phyloP scores from a whole-genome alignment of 2,113 vertebrate genomes.

The Cyanoramphus novaezelandiae region DNA sequence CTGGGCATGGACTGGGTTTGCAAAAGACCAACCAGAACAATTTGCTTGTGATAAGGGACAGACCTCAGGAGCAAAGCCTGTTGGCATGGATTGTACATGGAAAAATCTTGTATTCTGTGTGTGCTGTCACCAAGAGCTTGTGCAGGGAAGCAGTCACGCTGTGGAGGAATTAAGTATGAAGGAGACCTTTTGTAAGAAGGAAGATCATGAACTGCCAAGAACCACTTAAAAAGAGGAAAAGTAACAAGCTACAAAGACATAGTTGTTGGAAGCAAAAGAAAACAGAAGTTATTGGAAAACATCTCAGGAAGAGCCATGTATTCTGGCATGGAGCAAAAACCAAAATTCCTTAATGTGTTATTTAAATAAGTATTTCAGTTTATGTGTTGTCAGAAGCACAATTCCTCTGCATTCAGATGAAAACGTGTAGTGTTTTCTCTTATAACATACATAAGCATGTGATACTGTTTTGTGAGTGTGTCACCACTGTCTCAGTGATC shows the following conservation, averaged over 20 bases:
- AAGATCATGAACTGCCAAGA: background rate
- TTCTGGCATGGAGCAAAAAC: background rate
- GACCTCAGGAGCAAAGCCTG: background rate
- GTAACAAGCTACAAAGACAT: background rate
- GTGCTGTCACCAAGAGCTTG: background rate
- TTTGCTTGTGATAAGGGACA: background rate
- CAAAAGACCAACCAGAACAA: background rate
- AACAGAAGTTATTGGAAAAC: background rate
- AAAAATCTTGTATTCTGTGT: background rate
- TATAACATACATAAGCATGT: background rate
- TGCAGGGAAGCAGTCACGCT: background rate
- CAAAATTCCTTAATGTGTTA: background rate
- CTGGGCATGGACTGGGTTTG: background rate
- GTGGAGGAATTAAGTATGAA: background rate
- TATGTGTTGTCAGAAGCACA: background rate
- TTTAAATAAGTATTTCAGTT: background rate
- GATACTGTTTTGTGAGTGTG: background rate
- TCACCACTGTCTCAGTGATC: slow-evolving; percentile 5
- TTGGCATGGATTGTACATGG: background rate
- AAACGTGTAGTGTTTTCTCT: background rate
- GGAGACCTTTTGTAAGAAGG: background rate
- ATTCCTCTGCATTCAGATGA: background rate
- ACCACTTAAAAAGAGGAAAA: background rate
- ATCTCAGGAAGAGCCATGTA: background rate
- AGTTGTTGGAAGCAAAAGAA: background rate